These are phyloP conservation scores for Hyphantria cunea DNA, from an alignment of 1,140 invertebrate species.

Conservation along the genomic window DNA sequence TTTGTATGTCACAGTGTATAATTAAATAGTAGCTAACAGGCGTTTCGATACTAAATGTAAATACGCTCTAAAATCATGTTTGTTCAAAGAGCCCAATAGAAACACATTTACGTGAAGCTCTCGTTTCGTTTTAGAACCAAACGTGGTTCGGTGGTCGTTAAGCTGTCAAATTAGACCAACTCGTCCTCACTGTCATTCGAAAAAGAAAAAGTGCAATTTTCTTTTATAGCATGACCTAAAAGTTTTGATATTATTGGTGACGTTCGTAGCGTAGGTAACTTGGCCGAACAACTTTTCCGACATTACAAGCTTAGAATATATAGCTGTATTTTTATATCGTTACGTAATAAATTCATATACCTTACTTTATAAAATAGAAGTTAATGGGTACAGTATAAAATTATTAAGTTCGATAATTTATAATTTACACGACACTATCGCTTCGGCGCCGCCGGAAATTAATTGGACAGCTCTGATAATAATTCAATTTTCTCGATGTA, in stretches of 20 bases:
- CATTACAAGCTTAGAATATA: constrained; percentile 2
- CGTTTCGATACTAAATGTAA: constrained; percentile 38
- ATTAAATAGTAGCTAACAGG: constrained; percentile 32
- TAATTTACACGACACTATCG: constrained; percentile 31
- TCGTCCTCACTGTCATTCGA: constrained; percentile 54
- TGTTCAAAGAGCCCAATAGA: constrained; percentile 36
- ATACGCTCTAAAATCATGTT: constrained; percentile 35
- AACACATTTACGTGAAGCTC: constrained; percentile 42
- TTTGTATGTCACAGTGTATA: constrained; percentile 31
- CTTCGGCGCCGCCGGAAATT: constrained; percentile 23
- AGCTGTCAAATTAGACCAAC: constrained; percentile 62
- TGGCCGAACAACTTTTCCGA: constrained; percentile 4
- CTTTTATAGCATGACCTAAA: constrained; percentile 63
- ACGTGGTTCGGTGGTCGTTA: constrained; percentile 55
- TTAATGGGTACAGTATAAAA: constrained; percentile 25
- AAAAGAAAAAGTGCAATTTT: constrained; percentile 64
- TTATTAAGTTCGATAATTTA: constrained; percentile 30
- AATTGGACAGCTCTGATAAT: constrained; percentile 30
- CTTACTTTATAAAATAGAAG: constrained; percentile 13
- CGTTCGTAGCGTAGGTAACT: constrained; percentile 15
- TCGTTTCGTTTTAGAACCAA: constrained; percentile 42
- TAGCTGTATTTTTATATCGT: constrained; percentile 3
- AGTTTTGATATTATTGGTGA: constrained; percentile 58
- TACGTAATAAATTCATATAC: neutral
- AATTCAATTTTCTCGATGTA: constrained; percentile 26